Evolutionary conservation across 2,888 invertebrate species (phyloP).

Genomic region (Hymenopus coronatus): DNA sequence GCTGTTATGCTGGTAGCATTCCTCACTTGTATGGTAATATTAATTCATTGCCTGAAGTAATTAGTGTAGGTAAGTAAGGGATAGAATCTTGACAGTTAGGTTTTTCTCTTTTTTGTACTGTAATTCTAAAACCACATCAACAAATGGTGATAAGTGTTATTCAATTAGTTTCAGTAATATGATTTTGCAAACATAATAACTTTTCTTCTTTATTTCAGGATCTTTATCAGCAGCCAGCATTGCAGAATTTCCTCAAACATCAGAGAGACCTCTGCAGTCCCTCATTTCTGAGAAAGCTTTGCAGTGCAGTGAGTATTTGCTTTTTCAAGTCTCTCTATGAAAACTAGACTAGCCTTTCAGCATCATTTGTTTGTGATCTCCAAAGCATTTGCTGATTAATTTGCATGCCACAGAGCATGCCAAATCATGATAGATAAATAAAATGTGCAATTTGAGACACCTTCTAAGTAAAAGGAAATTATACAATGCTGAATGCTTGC

Average conservation of each 20-base stretch:
- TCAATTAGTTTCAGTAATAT: not conserved
- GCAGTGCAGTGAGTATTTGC: constrained; percentile 43
- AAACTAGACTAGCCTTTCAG: not conserved
- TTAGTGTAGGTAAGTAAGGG: no score
- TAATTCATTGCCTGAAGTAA: no score
- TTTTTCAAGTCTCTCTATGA: not conserved
- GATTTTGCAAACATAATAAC: not conserved
- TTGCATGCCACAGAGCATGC: not conserved
- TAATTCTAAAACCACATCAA: not conserved
- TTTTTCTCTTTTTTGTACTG: no score
- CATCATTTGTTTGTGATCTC: not conserved
- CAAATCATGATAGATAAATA: not conserved
- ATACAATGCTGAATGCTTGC: no score
- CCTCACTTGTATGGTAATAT: no score
- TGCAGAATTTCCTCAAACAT: constrained; percentile 40
- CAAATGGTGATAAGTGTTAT: not conserved
- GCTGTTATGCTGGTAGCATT: no score
- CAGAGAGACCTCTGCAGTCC: constrained; percentile 47
- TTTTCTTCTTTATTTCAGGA: constrained; percentile 14
- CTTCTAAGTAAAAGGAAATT: no score
- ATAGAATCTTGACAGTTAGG: no score
- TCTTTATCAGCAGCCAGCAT: constrained; percentile 40
- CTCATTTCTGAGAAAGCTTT: constrained; percentile 46
- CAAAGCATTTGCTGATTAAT: not conserved
- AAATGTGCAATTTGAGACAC: no score